Evolutionary conservation across 2,888 invertebrate genomes (phyloP), one percentile per base, ranked within the genome.

Genomic region (Stenoptilia bipunctidactyla): DNA sequence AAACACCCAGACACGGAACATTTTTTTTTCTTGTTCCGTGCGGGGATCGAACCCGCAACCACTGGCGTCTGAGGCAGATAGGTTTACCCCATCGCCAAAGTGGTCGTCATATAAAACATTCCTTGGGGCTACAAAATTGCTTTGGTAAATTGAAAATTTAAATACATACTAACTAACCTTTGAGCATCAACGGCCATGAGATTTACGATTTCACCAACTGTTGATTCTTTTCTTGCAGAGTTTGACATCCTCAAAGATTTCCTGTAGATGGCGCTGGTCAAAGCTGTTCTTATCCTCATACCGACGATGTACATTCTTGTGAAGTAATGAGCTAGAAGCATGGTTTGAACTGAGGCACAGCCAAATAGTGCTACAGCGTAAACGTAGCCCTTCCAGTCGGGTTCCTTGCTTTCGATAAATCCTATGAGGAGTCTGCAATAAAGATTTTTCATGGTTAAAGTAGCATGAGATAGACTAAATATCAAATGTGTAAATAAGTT

Each of bases 121-220:
- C n/a, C n/a, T n/a, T n/a, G n/a, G n/a, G n/a, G n/a, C n/a, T n/a
- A n/a, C n/a, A n/a, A n/a, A n/a, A n/a, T n/a, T n/a, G n/a, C n/a
- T n/a, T n/a, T n/a, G n/a, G n/a, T n/a, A n/a, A n/a, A n/a, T n/a
- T n/a, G n/a, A n/a, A n/a, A n/a, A n/a, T 30, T 2, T 30, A 30
- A 30, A n/a, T 8, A 10, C 4, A 8, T 9, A 8, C n/a, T 8
- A 30, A 45, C 46, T 52, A 60, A 85, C 82, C 91, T 87, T 68
- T 96, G 95, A 1, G 94, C 94, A 70, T 96, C 96, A 0, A 96
- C 95, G 3, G 94, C 90, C 95, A 96, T 96, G 47, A 96, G 80
- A 67, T 96, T 96, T 9, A 96, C 95, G 53, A 96, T 95, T 86
- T 96, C 95, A 30, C 96, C 96, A 0, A 94, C 92, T 0, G 94